Evolutionary conservation across 2,113 vertebrate genomes (phyloP).

Genomic region (Planiliza haematocheilus): DNA sequence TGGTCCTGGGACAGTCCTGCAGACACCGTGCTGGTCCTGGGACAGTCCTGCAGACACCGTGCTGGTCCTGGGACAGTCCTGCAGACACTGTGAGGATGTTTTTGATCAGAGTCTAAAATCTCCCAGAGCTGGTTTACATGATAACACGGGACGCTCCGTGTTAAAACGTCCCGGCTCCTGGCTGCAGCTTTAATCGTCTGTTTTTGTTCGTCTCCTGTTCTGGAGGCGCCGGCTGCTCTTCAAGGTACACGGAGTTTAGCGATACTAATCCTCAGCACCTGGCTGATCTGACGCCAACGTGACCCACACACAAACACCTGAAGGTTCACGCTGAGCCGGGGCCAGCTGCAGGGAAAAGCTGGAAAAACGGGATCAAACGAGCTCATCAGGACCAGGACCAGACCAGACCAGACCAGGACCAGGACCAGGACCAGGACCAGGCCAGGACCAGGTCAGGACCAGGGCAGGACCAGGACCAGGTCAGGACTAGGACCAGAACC

Average conservation of each 20-base stretch:
- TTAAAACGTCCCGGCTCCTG: too few species aligned
- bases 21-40: too few species aligned
- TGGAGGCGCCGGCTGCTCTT: slow-evolving; percentile 50
- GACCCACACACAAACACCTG: slow-evolving; percentile 53
- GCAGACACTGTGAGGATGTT: too few species aligned
- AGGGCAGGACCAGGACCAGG: too few species aligned
- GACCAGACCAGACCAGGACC: too few species aligned
- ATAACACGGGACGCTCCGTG: background rate
- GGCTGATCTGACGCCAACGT: slow-evolving; percentile 35
- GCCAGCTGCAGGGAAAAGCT: too few species aligned
- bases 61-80: too few species aligned
- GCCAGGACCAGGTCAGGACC: too few species aligned
- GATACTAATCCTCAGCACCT: slow-evolving; percentile 75
- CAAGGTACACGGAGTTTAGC: slow-evolving; percentile 67
- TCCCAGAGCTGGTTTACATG: background rate
- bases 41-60: too few species aligned
- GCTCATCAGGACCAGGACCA: background rate
- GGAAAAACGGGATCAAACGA: background rate
- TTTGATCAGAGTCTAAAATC: background rate
- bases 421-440: background rate
- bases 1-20: too few species aligned
- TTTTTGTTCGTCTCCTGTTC: slow-evolving; percentile 32
- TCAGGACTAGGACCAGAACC: too few species aligned
- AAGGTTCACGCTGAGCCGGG: background rate
- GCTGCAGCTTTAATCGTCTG: slow-evolving; percentile 35